These are phyloP conservation scores for Bibio marci DNA, from an alignment of 2,888 invertebrate species.

Conservation along the genomic window DNA sequence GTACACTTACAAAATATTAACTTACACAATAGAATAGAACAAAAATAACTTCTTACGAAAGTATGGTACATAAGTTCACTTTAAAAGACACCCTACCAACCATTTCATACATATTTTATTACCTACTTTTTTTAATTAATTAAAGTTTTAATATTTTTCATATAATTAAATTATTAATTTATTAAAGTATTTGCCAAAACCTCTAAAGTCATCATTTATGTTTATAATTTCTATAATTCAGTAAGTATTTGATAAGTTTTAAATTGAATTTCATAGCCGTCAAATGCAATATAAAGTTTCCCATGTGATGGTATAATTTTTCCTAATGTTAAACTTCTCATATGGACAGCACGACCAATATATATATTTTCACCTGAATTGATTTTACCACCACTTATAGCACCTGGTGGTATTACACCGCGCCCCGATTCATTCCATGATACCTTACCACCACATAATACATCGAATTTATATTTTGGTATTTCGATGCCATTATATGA, in stretches of 20 bases:
- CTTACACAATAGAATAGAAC: no score
- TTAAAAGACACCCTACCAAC: no score
- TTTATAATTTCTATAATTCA: no score
- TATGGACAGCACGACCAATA: slow-evolving; percentile 33
- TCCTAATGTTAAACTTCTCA: slow-evolving; percentile 32
- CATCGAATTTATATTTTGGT: slow-evolving; percentile 32
- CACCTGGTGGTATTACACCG: slow-evolving; percentile 34
- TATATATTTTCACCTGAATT: slow-evolving; percentile 33
- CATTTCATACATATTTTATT: no score
- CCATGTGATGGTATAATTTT: slow-evolving; percentile 30
- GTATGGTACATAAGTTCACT: no score
- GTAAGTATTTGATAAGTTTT: slow-evolving; percentile 10
- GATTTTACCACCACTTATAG: slow-evolving; percentile 34
- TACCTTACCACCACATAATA: slow-evolving; percentile 13
- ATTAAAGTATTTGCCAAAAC: no score
- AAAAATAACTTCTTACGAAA: no score
- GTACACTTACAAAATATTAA: no score
- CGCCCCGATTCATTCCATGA: slow-evolving; percentile 30
- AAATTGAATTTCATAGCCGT: slow-evolving; percentile 12
- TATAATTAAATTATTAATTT: no score
- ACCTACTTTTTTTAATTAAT: no score
- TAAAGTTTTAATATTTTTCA: no score
- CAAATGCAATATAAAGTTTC: slow-evolving; percentile 27
- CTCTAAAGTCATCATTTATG: no score
- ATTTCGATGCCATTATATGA: slow-evolving; percentile 37